Evolutionary conservation across 2,797 vertebrate genomes (phyloP).

Genomic region (Fratercula arctica): DNA sequence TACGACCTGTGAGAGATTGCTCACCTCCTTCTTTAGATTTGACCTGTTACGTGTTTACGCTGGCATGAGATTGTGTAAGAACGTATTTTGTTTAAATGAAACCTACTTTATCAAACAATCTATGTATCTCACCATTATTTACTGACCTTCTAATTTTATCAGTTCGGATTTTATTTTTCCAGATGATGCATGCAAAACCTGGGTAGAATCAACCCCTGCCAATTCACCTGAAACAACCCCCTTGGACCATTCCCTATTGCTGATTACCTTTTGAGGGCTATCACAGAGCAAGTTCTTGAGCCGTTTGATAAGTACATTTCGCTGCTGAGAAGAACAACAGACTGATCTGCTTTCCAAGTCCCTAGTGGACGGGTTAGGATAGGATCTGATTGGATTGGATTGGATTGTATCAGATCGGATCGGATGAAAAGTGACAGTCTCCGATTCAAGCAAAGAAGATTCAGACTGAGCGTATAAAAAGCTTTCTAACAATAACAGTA

Average conservation of each 20-base stretch:
- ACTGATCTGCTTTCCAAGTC: neutral
- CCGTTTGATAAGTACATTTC: neutral
- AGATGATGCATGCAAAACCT: neutral
- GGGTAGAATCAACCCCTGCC: neutral
- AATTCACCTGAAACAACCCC: neutral
- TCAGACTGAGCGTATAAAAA: neutral
- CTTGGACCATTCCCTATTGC: neutral
- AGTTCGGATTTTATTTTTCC: neutral
- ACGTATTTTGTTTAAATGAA: neutral
- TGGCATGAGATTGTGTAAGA: neutral
- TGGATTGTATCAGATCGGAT: neutral
- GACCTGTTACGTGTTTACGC: neutral
- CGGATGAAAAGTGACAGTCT: neutral
- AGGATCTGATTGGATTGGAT: neutral
- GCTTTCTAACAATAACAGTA: neutral
- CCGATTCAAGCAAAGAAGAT: neutral
- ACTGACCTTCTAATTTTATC: neutral
- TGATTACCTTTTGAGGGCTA: neutral
- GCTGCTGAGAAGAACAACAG: neutral
- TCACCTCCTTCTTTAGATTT: neutral
- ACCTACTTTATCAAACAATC: neutral
- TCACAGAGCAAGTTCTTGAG: neutral
- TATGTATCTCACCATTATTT: neutral
- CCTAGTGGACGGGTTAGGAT: neutral
- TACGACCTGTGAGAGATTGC: neutral